A percentile compares a stretch with the other conserved stretches of the same genome.
phyloP scores from a whole-genome alignment of 2,113 vertebrate species.

The Diphyllodes magnificus region DNA sequence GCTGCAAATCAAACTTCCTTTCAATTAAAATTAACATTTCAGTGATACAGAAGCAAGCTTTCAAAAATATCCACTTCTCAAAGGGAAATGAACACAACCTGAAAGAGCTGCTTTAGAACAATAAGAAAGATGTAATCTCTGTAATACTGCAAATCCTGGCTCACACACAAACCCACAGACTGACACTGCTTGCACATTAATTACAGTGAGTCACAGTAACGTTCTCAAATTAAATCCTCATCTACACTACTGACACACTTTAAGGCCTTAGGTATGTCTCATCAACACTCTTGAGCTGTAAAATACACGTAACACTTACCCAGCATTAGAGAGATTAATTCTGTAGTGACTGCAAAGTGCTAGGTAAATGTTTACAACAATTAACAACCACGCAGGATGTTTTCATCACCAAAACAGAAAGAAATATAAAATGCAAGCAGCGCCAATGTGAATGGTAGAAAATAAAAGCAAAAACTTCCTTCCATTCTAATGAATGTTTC shows the following conservation, averaged over 20 bases:
- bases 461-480: not conserved
- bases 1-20: not conserved
- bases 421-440: not conserved
- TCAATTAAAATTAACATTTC: not conserved
- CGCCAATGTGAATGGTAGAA: not conserved
- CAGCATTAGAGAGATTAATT: not conserved
- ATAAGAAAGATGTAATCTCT: constrained; percentile 31
- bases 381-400: not conserved
- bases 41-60: not conserved
- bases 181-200: constrained; percentile 27
- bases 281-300: not conserved
- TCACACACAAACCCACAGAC: not conserved
- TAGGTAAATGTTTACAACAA: constrained; percentile 34
- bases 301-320: not conserved
- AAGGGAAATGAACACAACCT: not conserved
- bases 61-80: not conserved
- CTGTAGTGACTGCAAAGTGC: not conserved
- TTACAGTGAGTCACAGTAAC: constrained; percentile 18
- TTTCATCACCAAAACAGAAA: not conserved
- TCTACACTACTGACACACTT: constrained; percentile 11
- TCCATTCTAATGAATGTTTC: not conserved
- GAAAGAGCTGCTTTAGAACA: constrained; percentile 21
- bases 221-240: constrained; percentile 41
- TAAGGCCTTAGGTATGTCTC: constrained; percentile 14
- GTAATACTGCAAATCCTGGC: not conserved